A percentile compares a stretch with the other conserved stretches of the same genome.
phyloP scores from a whole-genome alignment of 1,140 invertebrate genomes.

The Drosophila gunungcola region DNA sequence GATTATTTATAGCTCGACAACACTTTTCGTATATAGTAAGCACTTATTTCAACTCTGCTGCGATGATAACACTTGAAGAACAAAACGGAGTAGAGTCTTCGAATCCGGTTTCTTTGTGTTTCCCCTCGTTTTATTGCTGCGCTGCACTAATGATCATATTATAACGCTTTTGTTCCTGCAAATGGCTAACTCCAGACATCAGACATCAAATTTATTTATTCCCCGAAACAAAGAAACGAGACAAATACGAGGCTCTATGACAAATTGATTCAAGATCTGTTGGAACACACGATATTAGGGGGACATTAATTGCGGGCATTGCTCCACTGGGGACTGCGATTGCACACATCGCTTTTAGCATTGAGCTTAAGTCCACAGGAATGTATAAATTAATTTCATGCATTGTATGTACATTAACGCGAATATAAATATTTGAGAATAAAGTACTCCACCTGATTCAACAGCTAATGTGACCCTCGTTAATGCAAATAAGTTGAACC shows the following conservation, averaged over 20 bases:
- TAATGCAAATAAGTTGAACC: slow-evolving; percentile 17
- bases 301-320: slow-evolving; percentile 18
- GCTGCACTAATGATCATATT: slow-evolving; percentile 32
- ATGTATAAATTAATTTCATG: slow-evolving; percentile 40
- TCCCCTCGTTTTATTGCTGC: slow-evolving; percentile 16
- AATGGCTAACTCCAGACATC: slow-evolving; percentile 14
- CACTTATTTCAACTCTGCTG: slow-evolving; percentile 20
- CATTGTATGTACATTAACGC: slow-evolving; percentile 17
- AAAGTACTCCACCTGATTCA: slow-evolving; percentile 40
- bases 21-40: slow-evolving; percentile 17
- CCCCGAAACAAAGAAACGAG: neutral
- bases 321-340: slow-evolving; percentile 28
- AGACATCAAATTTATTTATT: slow-evolving; percentile 11
- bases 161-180: slow-evolving; percentile 14
- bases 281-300: neutral
- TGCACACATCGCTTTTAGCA: slow-evolving; percentile 15
- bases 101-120: slow-evolving; percentile 72
- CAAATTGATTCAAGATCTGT: slow-evolving; percentile 14
- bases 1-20: slow-evolving; percentile 42
- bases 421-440: slow-evolving; percentile 31
- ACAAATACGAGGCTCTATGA: slow-evolving; percentile 2
- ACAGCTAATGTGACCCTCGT: slow-evolving; percentile 17
- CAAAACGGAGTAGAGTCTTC: slow-evolving; percentile 60
- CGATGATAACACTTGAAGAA: slow-evolving; percentile 61
- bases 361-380: slow-evolving; percentile 40